A percentile compares a stretch with the other conserved stretches of the same genome.
Evolutionary conservation across 1,140 invertebrate species (phyloP).

Genomic region (Sinonovacula constricta): DNA sequence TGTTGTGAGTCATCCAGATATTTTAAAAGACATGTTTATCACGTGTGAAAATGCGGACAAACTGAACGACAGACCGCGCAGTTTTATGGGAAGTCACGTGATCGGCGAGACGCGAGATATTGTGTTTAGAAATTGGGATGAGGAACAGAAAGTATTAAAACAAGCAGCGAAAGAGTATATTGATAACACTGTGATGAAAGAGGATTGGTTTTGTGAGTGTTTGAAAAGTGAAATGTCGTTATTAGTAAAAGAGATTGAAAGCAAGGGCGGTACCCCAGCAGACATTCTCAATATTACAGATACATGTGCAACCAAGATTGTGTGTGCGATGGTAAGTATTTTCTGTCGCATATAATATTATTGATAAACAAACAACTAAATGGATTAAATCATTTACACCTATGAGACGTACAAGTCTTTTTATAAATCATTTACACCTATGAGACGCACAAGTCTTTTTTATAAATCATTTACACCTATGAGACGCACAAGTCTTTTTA

Average conservation of each 20-base stretch:
- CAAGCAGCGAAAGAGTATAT: slow-evolving; percentile 24
- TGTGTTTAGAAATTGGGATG: slow-evolving; percentile 46
- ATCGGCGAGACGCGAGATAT: slow-evolving; percentile 37
- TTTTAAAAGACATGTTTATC: slow-evolving; percentile 35
- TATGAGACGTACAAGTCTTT: too few relatives aligned
- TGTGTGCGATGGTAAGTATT: slow-evolving; percentile 38
- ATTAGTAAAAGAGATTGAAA: background rate
- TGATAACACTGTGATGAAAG: slow-evolving; percentile 23
- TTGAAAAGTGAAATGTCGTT: background rate
- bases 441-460: too few relatives aligned
- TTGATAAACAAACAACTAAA: too few relatives aligned
- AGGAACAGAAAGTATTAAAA: slow-evolving; percentile 35
- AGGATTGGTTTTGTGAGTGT: slow-evolving; percentile 35
- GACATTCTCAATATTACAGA: slow-evolving; percentile 26
- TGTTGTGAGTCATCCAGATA: slow-evolving; percentile 40
- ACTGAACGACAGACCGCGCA: slow-evolving; percentile 31
- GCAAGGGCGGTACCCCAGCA: background rate
- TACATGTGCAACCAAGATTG: slow-evolving; percentile 5
- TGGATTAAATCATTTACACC: too few relatives aligned
- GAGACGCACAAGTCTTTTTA: too few relatives aligned
- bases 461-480: too few relatives aligned
- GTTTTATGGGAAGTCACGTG: slow-evolving; percentile 45
- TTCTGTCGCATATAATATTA: too few relatives aligned
- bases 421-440: too few relatives aligned
- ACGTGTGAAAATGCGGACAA: slow-evolving; percentile 21